phyloP scores from a whole-genome alignment of 92 coral and sea anemone species.

The Parazoanthus atlanticus region DNA sequence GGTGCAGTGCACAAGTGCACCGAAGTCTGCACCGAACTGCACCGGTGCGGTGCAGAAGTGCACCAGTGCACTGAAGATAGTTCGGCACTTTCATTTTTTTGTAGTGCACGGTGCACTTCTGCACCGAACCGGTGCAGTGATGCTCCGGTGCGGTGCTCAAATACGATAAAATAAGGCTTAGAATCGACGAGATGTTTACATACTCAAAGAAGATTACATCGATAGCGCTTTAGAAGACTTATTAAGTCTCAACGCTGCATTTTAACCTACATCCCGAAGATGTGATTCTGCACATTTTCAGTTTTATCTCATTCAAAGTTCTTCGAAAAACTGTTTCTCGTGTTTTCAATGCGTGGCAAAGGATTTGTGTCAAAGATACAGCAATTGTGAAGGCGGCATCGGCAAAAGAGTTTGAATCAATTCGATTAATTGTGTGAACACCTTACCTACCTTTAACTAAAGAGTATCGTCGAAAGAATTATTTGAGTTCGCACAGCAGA shows the following conservation, averaged over 20 bases:
- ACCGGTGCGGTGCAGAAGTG: too few relatives aligned
- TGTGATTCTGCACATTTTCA: constrained; percentile 8
- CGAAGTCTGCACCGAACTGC: too few relatives aligned
- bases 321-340: not conserved
- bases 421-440: not conserved
- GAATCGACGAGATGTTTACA: not conserved
- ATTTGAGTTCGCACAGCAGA: constrained; percentile 6
- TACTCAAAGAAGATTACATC: not conserved
- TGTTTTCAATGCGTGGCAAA: constrained; percentile 7
- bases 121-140: not conserved
- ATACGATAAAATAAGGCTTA: constrained; percentile 2
- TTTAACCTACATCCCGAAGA: constrained; percentile 3
- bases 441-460: constrained; percentile 11
- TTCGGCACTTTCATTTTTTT: too few relatives aligned
- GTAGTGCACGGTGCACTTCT: constrained; percentile 6
- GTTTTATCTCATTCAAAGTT: constrained; percentile 20
- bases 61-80: too few relatives aligned
- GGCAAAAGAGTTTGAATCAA: constrained; percentile 14
- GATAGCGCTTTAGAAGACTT: not conserved
- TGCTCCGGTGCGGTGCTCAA: not conserved
- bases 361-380: not conserved
- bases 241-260: not conserved
- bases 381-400: not conserved
- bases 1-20: too few relatives aligned
- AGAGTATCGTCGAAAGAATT: too few relatives aligned